Evolutionary conservation across 2,888 invertebrate species (phyloP), one percentile per base, ranked within the genome.

Genomic region (Nebria salina): DNA sequence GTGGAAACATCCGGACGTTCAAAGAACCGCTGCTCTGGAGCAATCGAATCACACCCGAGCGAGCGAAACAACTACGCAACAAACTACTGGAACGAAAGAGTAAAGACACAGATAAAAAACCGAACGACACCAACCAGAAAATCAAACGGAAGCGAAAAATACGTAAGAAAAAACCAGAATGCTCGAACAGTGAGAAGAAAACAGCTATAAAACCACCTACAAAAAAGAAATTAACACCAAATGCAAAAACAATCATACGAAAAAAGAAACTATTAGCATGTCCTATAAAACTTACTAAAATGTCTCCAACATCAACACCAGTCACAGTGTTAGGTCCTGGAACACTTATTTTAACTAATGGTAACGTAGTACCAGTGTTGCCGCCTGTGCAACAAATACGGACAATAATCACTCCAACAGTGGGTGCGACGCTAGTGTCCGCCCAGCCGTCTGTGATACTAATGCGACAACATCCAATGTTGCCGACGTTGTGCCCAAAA

Each of bases 311-410:
- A 34, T 7, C 41, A 2, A n/a, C 9, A n/a, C 26, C 26, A 11
- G 26, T n/a, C 1, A 34, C 41, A 54, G 54, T 80, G 11, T 43
- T 89, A 70, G 87, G 88, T 64, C 86, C 89, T 9, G 88, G 89
- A 78, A 88, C 89, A 11, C 84, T 90, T 83, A 86, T 89, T 72
- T 83, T 89, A 77, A 86, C 88, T 4, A 89, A 89, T 82, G 88
- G 88, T 43, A 87, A 86, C 75, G 84, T 89, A 64, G 83, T 89
- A 73, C 88, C 88, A 15, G 84, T 89, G 34, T 85, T 85, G 65
- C 83, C 86, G 72, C 83, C 86, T 64, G 82, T 84, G 34, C 83
- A 84, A 54, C 82, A 85, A 43, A 74, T 82, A 7, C 83, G 83
- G 1, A 34, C 34, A 34, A 34, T 54, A 5, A 3, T 54, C 6